A percentile compares a stretch with the other conserved stretches of the same genome.
Evolutionary conservation across 2,113 vertebrate species (phyloP).

Genomic region (Xiphophorus couchianus): DNA sequence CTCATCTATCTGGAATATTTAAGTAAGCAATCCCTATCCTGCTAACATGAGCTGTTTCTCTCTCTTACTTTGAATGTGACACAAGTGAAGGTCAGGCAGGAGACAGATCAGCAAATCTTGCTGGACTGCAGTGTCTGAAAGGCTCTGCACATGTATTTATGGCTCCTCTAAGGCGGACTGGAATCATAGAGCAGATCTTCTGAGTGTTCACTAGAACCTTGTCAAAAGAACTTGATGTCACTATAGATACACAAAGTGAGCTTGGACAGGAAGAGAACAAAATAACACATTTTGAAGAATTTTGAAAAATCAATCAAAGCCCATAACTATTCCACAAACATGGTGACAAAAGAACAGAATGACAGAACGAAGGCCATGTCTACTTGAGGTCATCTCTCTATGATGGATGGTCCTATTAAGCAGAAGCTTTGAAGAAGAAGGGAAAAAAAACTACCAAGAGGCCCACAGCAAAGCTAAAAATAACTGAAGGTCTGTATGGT

Average conservation of each 20-base stretch:
- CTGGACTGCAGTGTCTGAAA: constrained; percentile 59
- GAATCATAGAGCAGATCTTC: constrained; percentile 28
- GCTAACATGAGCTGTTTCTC: constrained; percentile 41
- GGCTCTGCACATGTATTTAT: constrained; percentile 60
- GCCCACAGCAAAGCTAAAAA: constrained; percentile 64
- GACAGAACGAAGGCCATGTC: constrained; percentile 34
- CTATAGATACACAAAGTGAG: background rate
- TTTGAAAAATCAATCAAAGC: background rate
- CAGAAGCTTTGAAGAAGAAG: constrained; percentile 52
- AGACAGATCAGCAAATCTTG: constrained; percentile 63
- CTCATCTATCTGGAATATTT: constrained; percentile 30
- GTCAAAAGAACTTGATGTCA: background rate
- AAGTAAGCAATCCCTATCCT: constrained; percentile 20
- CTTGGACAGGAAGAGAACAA: background rate
- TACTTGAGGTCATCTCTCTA: constrained; percentile 39
- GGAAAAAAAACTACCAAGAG: constrained; percentile 46
- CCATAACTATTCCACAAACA: background rate
- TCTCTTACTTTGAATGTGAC: constrained; percentile 69
- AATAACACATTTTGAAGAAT: background rate
- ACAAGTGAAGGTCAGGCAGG: constrained; percentile 83
- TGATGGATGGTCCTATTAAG: constrained; percentile 53
- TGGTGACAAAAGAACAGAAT: constrained; percentile 22
- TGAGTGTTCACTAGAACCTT: constrained; percentile 13
- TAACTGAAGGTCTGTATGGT: constrained; percentile 45
- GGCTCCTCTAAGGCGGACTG: constrained; percentile 35